These are phyloP conservation scores for Pteronura brasiliensis DNA, from an alignment of 2,113 vertebrate species.

Conservation along the genomic window DNA sequence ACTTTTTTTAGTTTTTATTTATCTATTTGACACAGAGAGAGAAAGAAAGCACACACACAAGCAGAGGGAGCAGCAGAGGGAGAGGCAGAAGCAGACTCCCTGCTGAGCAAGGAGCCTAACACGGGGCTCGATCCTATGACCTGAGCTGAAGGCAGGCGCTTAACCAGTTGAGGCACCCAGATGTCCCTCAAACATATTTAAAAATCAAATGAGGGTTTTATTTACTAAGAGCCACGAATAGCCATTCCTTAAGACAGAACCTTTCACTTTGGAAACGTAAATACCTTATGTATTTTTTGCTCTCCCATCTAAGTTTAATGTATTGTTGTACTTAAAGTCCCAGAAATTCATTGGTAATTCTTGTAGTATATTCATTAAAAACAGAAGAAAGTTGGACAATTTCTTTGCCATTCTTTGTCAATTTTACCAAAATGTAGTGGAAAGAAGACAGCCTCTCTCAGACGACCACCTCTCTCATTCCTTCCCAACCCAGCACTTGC, in stretches of 20 bases:
- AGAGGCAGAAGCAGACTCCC: no score
- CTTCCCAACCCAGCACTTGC: background rate
- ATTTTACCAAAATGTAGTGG: background rate
- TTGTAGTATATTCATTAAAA: background rate
- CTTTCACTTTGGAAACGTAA: background rate
- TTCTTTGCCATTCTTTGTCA: background rate
- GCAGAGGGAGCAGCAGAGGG: no score
- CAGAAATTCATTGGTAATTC: background rate
- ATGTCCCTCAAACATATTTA: background rate
- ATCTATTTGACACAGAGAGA: no score
- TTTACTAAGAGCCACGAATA: background rate
- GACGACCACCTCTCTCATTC: background rate
- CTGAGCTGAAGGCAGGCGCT: no score
- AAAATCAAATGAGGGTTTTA: background rate
- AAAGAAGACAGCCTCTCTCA: background rate
- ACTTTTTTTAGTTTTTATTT: background rate
- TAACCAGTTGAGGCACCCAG: no score
- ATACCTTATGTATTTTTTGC: background rate
- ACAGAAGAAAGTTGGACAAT: background rate
- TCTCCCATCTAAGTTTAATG: background rate
- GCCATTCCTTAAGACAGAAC: background rate
- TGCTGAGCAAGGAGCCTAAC: no score
- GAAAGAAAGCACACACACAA: no score
- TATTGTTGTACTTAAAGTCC: background rate
- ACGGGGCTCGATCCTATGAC: no score